Evolutionary conservation across 2,113 vertebrate genomes (phyloP).

Genomic region (Colinus virginianus): DNA sequence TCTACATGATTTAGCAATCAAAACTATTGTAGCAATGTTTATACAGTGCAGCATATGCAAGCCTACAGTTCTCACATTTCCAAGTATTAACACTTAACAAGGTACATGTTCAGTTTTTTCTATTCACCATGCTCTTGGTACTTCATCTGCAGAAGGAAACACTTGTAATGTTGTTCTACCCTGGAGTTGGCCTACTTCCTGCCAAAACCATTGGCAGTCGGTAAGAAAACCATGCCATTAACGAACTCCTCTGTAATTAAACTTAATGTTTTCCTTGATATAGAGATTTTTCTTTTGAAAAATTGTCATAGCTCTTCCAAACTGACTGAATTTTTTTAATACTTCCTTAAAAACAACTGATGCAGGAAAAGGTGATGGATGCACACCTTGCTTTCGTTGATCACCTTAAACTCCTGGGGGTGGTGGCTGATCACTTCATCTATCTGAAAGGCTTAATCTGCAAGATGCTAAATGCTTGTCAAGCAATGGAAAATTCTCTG

Average conservation of each 20-base stretch:
- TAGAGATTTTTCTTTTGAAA: neutral
- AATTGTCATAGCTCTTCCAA: neutral
- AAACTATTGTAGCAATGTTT: neutral
- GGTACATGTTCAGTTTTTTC: neutral
- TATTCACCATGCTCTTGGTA: neutral
- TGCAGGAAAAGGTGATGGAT: neutral
- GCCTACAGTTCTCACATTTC: neutral
- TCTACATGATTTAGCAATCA: neutral
- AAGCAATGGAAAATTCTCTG: neutral
- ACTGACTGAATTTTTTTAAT: neutral
- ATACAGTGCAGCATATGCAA: neutral
- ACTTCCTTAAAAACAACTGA: neutral
- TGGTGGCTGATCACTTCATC: neutral
- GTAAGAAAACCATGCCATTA: constrained; percentile 25
- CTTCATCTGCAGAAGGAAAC: constrained; percentile 24
- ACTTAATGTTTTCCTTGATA: constrained; percentile 25
- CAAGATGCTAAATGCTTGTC: neutral
- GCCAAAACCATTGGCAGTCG: constrained; percentile 21
- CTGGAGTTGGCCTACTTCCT: constrained; percentile 7
- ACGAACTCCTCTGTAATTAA: constrained; percentile 42
- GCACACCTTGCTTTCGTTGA: neutral
- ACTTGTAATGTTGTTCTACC: neutral
- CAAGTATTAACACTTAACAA: constrained; percentile 4
- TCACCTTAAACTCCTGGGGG: neutral
- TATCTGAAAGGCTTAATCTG: neutral